Conservation (phyloP, 2,113 vertebrate genomes). For the Dromiciops gliroides region DNA sequence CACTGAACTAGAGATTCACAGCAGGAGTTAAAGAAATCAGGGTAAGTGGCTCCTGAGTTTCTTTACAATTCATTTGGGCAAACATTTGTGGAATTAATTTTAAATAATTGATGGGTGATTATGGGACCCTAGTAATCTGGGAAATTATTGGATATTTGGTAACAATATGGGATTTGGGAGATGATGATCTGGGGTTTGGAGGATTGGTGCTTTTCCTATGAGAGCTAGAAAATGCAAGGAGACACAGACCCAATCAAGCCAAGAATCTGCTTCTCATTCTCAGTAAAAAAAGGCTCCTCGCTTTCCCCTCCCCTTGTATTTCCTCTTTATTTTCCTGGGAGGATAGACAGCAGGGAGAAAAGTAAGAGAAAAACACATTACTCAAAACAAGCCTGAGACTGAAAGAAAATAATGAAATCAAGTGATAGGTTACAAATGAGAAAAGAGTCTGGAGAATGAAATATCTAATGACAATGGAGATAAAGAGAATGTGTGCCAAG, state of each 20-base stretch:
- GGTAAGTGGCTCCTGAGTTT: constrained; percentile 26
- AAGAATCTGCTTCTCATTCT: constrained; percentile 63
- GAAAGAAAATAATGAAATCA: constrained; percentile 75
- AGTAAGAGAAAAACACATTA: constrained; percentile 63
- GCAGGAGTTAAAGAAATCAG: constrained; percentile 42
- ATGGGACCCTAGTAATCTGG: background rate
- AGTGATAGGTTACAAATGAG: constrained; percentile 72
- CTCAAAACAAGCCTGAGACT: constrained; percentile 51
- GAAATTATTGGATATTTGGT: constrained; percentile 26
- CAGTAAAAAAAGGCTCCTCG: background rate
- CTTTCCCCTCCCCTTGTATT: constrained; percentile 32
- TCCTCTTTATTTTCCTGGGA: constrained; percentile 62
- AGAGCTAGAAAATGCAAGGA: constrained; percentile 20
- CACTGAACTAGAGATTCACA: background rate
- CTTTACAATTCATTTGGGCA: constrained; percentile 39
- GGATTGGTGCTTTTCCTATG: constrained; percentile 15
- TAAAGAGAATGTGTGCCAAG: constrained; percentile 55
- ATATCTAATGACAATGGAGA: constrained; percentile 61
- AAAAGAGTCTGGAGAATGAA: constrained; percentile 60
- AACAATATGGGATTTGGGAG: background rate
- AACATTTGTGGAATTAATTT: constrained; percentile 70
- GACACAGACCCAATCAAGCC: constrained; percentile 20
- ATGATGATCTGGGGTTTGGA: background rate
- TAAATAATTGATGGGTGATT: background rate
- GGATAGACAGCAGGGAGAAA: constrained; percentile 28